Evolutionary conservation across 2,888 invertebrate species (phyloP).

Genomic region (Syrista parreyssii): DNA sequence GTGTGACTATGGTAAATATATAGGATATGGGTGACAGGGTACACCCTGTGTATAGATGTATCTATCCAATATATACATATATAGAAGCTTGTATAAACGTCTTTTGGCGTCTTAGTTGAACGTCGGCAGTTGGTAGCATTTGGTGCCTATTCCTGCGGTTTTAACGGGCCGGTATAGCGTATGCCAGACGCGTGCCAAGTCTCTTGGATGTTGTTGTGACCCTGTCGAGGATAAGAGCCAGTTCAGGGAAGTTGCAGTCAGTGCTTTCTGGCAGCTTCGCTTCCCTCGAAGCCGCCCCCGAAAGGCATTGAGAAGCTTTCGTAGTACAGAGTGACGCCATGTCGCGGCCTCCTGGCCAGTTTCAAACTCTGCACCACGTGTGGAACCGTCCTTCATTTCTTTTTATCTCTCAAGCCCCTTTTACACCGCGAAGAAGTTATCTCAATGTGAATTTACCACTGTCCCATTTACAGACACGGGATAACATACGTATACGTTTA

Average conservation of each 20-base stretch:
- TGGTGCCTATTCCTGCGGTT: constrained; percentile 43
- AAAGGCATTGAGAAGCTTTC: not conserved
- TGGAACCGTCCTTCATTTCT: constrained; percentile 23
- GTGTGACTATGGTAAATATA: not conserved
- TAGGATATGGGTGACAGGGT: not conserved
- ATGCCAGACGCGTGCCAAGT: constrained; percentile 61
- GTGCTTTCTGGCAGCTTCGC: constrained; percentile 6
- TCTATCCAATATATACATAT: not conserved
- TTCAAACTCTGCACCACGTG: constrained; percentile 37
- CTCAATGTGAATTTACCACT: not conserved
- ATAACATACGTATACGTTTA: not conserved
- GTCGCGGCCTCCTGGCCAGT: constrained; percentile 19
- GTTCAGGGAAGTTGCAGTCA: not conserved
- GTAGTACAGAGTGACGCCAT: not conserved
- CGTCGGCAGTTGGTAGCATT: constrained; percentile 12
- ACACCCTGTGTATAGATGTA: not conserved
- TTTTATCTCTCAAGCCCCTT: not conserved
- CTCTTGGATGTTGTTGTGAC: constrained; percentile 12
- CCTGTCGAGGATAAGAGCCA: constrained; percentile 6
- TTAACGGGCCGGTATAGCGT: constrained; percentile 40
- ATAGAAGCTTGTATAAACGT: constrained; percentile 6
- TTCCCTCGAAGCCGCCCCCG: not conserved
- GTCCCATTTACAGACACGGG: not conserved
- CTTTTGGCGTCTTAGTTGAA: not conserved
- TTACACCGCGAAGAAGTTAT: not conserved